phyloP scores from a whole-genome alignment of 2,113 vertebrate species.

The Oxygymnocypris stewartii region DNA sequence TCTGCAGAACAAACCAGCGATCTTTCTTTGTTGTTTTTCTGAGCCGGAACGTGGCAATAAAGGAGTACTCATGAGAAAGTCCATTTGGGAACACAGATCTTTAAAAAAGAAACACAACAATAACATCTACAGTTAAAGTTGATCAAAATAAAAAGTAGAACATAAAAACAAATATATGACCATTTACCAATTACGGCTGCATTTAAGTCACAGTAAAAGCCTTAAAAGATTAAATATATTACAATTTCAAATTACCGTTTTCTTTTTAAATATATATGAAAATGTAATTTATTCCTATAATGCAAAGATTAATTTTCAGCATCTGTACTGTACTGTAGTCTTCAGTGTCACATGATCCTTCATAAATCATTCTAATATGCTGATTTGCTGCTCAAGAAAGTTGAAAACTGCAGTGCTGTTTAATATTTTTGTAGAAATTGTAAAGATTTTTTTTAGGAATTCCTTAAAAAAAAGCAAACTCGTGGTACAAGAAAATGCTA shows the following conservation, averaged over 20 bases:
- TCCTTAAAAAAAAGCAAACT: not conserved
- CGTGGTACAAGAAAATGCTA: not conserved
- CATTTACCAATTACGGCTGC: not conserved
- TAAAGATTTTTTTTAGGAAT: not conserved
- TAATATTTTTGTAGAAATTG: not conserved
- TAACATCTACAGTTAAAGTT: not conserved
- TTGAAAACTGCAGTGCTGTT: not conserved
- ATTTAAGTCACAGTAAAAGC: not conserved
- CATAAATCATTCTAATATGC: too few relatives aligned
- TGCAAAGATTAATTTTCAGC: not conserved
- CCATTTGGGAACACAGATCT: constrained; percentile 88
- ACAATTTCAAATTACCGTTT: too few relatives aligned
- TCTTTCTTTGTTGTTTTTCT: constrained; percentile 89
- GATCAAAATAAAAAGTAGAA: not conserved
- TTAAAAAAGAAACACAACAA: constrained; percentile 37
- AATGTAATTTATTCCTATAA: too few relatives aligned
- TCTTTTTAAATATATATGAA: too few relatives aligned
- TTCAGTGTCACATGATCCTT: not conserved
- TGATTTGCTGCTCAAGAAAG: too few relatives aligned
- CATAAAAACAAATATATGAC: not conserved
- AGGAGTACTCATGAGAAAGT: constrained; percentile 84
- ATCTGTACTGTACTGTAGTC: not conserved
- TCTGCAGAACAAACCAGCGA: constrained; percentile 93
- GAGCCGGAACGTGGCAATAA: constrained; percentile 84
- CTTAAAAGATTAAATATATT: not conserved